Conservation (phyloP, 1,140 invertebrate species). For the Stegodyphus dumicola region DNA sequence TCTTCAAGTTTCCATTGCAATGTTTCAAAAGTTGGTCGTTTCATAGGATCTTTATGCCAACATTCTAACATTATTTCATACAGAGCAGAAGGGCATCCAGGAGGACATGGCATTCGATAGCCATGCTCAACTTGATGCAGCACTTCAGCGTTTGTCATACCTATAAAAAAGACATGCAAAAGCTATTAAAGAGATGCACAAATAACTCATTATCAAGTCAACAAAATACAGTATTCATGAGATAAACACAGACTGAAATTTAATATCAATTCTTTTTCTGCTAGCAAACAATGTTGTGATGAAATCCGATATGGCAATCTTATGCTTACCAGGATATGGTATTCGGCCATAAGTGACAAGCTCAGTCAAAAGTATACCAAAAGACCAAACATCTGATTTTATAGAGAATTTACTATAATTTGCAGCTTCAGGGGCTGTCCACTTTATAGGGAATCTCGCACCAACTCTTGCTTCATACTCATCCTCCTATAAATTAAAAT, state of each 20-base stretch:
- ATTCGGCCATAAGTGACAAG: conserved; percentile 97
- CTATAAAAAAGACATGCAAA: conserved; percentile 70
- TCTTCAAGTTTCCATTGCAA: conserved; percentile 99
- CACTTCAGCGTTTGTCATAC: conserved; percentile 99
- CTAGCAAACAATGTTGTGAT: too few species aligned
- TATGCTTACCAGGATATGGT: conserved; percentile 82
- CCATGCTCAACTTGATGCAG: conserved; percentile 98
- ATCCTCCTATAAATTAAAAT: conserved; percentile 79
- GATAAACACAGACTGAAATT: too few species aligned
- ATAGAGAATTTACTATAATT: conserved; percentile 99
- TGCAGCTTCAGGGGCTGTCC: conserved; percentile 97
- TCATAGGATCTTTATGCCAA: conserved; percentile 98
- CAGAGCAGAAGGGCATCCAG: conserved; percentile 87
- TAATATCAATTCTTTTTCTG: too few species aligned
- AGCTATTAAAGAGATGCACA: too few species aligned
- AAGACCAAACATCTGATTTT: conserved; percentile 99
- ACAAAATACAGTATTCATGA: too few species aligned
- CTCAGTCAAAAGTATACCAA: conserved; percentile 98
- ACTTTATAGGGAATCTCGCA: conserved; percentile 95
- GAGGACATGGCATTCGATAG: conserved; percentile 98
- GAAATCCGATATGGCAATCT: background rate
- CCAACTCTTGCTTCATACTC: conserved; percentile 99
- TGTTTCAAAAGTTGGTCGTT: conserved; percentile 98
- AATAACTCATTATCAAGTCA: too few species aligned
- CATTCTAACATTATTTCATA: conserved; percentile 99